Evolutionary conservation across 2,888 invertebrate genomes (phyloP).

Genomic region (Cosmopolites sordidus): DNA sequence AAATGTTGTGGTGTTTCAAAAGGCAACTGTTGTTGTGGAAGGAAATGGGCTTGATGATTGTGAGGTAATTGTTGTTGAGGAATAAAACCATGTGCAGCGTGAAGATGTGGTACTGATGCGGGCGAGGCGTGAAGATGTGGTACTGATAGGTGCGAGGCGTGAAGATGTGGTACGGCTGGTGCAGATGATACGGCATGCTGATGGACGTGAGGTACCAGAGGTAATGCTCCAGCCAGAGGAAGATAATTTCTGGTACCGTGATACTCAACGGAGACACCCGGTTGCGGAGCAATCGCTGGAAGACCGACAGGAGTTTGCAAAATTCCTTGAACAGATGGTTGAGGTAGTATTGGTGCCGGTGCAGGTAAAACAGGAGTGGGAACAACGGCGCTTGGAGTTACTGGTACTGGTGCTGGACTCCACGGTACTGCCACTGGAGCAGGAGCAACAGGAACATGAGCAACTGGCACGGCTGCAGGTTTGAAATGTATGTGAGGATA

Average conservation of each 20-base stretch:
- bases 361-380: constrained; percentile 5
- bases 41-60: constrained; percentile 24
- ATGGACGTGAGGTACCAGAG: constrained; percentile 15
- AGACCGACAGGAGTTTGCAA: constrained; percentile 15
- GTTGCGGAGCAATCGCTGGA: constrained; percentile 12
- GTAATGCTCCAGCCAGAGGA: constrained; percentile 20
- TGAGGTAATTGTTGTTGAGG: constrained; percentile 27
- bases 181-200: constrained; percentile 1
- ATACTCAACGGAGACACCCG: constrained; percentile 30
- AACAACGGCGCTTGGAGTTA: neutral
- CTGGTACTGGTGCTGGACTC: constrained; percentile 4
- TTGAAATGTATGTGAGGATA: constrained; percentile 24
- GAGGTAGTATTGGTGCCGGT: neutral
- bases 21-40: constrained; percentile 24
- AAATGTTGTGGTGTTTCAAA: neutral
- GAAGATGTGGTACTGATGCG: constrained; percentile 1
- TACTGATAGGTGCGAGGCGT: constrained; percentile 8
- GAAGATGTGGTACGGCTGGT: neutral
- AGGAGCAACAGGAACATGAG: constrained; percentile 6
- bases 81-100: constrained; percentile 5
- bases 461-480: constrained; percentile 8
- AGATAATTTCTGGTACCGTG: constrained; percentile 30
- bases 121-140: constrained; percentile 8
- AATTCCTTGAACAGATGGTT: constrained; percentile 18
- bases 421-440: constrained; percentile 10